Evolutionary conservation across 2,888 invertebrate species (phyloP).

Genomic region (Crioceris asparagi): DNA sequence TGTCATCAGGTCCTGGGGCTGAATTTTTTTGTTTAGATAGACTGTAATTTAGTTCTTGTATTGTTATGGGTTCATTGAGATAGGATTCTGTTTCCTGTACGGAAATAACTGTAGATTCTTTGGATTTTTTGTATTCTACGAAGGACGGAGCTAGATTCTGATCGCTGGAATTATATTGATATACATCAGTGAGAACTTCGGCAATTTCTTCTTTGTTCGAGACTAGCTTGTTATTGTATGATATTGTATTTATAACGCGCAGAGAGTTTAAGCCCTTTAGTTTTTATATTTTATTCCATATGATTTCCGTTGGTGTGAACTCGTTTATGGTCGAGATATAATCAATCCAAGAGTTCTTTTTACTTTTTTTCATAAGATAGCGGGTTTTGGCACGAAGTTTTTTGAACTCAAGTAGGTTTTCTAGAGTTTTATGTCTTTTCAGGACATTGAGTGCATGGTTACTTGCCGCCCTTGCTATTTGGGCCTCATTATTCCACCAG

Average conservation of each 20-base stretch:
- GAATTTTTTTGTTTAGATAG: not conserved
- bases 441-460: conserved; percentile 4
- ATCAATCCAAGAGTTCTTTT: not conserved
- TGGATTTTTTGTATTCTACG: not conserved
- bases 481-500: conserved; percentile 4
- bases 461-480: not conserved
- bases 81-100: not conserved
- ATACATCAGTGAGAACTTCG: not conserved
- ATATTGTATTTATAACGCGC: not conserved
- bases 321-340: conserved; percentile 2
- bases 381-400: conserved; percentile 3
- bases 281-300: conserved; percentile 3
- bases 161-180: not conserved
- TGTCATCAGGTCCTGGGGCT: conserved; percentile 5
- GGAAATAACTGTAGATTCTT: not conserved
- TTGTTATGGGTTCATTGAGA: not conserved
- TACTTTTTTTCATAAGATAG: not conserved
- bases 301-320: not conserved
- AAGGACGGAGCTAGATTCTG: not conserved
- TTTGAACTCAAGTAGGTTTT: conserved; percentile 2
- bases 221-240: not conserved
- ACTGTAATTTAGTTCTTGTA: not conserved
- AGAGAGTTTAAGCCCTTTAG: not conserved
- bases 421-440: conserved; percentile 3
- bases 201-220: not conserved